These are phyloP conservation scores for Euura saliciscinereae DNA, from an alignment of 1,140 invertebrate species.

Conservation along the genomic window DNA sequence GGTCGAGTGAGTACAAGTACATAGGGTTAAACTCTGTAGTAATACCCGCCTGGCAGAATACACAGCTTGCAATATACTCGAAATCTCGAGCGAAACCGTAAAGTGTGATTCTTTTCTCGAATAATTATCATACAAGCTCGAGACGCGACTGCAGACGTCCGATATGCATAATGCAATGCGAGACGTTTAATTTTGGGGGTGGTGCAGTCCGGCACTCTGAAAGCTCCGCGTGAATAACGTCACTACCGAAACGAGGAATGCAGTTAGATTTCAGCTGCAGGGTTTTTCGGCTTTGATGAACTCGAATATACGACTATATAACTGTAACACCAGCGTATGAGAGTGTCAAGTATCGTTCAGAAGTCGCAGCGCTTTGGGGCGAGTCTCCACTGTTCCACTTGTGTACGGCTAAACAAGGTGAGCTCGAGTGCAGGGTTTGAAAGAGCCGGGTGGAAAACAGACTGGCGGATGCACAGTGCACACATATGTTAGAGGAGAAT, in stretches of 20 bases:
- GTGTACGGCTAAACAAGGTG: slow-evolving; percentile 1
- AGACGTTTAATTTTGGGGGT: no score
- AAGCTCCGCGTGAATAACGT: no score
- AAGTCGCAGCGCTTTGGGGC: background rate
- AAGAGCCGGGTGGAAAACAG: background rate
- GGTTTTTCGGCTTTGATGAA: no score
- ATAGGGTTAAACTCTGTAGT: background rate
- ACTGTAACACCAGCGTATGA: background rate
- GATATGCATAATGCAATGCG: no score
- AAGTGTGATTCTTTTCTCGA: background rate
- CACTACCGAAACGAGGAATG: no score
- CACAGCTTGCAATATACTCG: background rate
- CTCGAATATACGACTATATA: no score
- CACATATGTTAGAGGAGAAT: no score
- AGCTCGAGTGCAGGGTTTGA: background rate
- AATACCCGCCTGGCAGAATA: background rate
- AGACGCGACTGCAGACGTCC: background rate
- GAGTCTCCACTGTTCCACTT: background rate
- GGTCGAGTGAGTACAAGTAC: background rate
- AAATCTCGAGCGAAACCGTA: background rate
- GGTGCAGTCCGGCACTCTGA: no score
- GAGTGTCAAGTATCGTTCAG: background rate
- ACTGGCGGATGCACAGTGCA: no score
- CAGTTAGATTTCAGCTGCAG: no score
- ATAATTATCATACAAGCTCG: background rate